A percentile compares a stretch with the other conserved stretches of the same genome.
Evolutionary conservation across 2,113 vertebrate genomes (phyloP).

Genomic region (Lophotis ruficrista): DNA sequence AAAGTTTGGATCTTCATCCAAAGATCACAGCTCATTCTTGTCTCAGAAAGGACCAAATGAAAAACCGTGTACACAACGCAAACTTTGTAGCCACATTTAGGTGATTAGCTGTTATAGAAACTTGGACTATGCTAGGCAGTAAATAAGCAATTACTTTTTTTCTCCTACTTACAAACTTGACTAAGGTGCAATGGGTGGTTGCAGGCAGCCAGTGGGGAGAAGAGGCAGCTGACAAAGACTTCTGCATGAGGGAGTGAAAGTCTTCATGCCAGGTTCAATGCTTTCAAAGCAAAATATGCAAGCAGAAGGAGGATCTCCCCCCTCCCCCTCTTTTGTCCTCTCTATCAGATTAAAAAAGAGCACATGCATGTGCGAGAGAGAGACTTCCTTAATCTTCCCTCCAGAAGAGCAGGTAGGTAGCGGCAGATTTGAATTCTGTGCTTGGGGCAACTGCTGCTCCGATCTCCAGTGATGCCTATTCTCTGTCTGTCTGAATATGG

Average conservation of each 20-base stretch:
- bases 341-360: neutral
- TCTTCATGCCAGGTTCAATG: neutral
- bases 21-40: neutral
- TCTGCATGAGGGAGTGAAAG: neutral
- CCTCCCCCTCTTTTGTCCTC: neutral
- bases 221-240: neutral
- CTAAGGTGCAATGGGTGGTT: accelerated
- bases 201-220: neutral
- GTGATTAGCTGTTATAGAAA: neutral
- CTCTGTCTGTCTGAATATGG: neutral
- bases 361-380: accelerated
- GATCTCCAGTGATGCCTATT: neutral
- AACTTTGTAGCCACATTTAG: neutral
- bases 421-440: neutral
- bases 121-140: neutral
- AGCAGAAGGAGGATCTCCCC: neutral
- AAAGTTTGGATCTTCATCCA: neutral
- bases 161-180: neutral
- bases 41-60: neutral
- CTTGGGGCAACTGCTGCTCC: neutral
- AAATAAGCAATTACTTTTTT: too few species aligned
- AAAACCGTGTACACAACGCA: neutral
- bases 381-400: neutral
- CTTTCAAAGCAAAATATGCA: neutral
- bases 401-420: neutral